Conservation (phyloP, 2,113 vertebrate genomes). For the Centropus bengalensis region DNA sequence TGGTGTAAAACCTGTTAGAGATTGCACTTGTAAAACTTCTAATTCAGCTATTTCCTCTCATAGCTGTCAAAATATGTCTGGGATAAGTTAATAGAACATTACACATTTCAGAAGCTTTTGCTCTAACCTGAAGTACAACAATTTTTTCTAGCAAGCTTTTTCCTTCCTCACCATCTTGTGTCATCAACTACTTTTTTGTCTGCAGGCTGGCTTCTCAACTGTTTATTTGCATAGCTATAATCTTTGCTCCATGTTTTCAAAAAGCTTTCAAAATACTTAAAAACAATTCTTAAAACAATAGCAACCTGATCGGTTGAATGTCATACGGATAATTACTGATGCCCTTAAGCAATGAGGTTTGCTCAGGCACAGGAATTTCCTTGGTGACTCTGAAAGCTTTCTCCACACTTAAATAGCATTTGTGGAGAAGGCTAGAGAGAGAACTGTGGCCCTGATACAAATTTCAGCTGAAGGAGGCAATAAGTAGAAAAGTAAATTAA, state of each 20-base stretch:
- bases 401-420: not conserved
- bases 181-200: slow-evolving; percentile 1
- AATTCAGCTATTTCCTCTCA: slow-evolving; percentile 62
- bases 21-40: slow-evolving; percentile 57
- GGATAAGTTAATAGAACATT: slow-evolving; percentile 48
- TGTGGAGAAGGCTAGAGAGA: not conserved
- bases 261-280: not conserved
- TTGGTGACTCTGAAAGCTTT: not conserved
- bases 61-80: slow-evolving; percentile 50
- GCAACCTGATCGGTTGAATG: not conserved
- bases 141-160: slow-evolving; percentile 23
- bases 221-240: not conserved
- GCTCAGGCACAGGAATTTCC: not conserved
- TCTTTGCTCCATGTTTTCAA: not conserved
- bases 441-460: not conserved
- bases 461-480: not conserved
- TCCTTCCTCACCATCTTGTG: not conserved
- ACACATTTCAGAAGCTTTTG: slow-evolving; percentile 39
- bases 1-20: slow-evolving; percentile 57
- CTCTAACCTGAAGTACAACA: slow-evolving; percentile 48
- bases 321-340: not conserved
- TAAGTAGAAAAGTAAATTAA: not conserved
- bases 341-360: not conserved
- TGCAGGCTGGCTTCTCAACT: not conserved
- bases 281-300: not conserved